These are phyloP conservation scores for Lacerta viridis DNA, from an alignment of 2,797 vertebrate species.

Conservation along the genomic window DNA sequence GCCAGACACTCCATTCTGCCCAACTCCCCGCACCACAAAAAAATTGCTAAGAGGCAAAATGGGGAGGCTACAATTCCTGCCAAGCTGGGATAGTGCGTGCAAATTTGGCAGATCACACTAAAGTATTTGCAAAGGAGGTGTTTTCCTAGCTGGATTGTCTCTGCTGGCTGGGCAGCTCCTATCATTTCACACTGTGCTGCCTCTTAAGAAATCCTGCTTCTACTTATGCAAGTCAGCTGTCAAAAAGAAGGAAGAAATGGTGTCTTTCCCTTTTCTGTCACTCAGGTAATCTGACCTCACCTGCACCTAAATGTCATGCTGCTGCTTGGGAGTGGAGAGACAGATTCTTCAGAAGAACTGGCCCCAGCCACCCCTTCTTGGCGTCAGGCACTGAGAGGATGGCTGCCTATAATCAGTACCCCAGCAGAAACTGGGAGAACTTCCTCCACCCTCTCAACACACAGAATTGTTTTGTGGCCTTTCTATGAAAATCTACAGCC, in stretches of 20 bases:
- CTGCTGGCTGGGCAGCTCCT: background rate
- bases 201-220: background rate
- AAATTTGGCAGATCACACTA: background rate
- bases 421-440: slow-evolving; percentile 43
- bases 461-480: slow-evolving; percentile 73
- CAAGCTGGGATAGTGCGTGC: background rate
- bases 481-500: background rate
- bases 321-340: background rate
- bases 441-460: slow-evolving; percentile 47
- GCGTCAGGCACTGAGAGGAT: slow-evolving; percentile 47
- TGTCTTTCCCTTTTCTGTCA: background rate
- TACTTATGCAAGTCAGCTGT: background rate
- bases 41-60: background rate
- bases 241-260: background rate
- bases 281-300: background rate
- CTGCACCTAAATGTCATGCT: background rate
- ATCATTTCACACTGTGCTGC: background rate
- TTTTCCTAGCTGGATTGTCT: background rate
- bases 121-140: background rate
- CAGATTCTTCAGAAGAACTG: slow-evolving; percentile 28
- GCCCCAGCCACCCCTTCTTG: slow-evolving; percentile 38
- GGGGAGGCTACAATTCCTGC: background rate
- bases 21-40: background rate
- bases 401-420: slow-evolving; percentile 61
- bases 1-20: background rate